Evolutionary conservation across 2,113 vertebrate genomes (phyloP).

Genomic region (Stercorarius parasiticus): DNA sequence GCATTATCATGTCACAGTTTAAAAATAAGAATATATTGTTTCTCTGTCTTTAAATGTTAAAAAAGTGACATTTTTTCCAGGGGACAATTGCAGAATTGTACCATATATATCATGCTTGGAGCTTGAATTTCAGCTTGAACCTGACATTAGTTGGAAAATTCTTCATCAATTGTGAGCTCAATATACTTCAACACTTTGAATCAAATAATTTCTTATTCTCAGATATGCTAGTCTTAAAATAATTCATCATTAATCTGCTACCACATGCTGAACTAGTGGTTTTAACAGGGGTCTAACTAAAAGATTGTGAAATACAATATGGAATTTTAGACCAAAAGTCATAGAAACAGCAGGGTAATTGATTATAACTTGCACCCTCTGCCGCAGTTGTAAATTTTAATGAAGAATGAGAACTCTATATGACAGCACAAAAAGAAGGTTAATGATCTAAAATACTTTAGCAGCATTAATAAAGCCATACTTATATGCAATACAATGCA

Average conservation of each 20-base stretch:
- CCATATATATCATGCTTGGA: neutral
- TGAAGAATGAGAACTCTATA: neutral
- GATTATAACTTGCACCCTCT: neutral
- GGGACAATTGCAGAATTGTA: neutral
- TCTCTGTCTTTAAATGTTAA: neutral
- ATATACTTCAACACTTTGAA: neutral
- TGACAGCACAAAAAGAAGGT: neutral
- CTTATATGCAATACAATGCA: neutral
- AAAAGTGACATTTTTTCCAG: neutral
- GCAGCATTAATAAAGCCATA: neutral
- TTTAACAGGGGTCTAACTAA: conserved; percentile 77
- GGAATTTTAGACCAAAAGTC: neutral
- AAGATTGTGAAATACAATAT: conserved; percentile 64
- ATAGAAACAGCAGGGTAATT: neutral
- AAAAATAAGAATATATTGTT: neutral
- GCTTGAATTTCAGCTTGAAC: neutral
- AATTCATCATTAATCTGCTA: conserved; percentile 61
- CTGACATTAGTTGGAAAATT: neutral
- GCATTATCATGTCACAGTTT: neutral
- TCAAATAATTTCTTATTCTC: neutral
- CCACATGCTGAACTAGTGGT: conserved; percentile 60
- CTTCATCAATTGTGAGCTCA: neutral
- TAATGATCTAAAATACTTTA: neutral
- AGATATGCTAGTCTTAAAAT: neutral
- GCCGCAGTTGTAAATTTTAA: neutral